phyloP scores from a whole-genome alignment of 2,888 invertebrate genomes.

The Beris chalybata region DNA sequence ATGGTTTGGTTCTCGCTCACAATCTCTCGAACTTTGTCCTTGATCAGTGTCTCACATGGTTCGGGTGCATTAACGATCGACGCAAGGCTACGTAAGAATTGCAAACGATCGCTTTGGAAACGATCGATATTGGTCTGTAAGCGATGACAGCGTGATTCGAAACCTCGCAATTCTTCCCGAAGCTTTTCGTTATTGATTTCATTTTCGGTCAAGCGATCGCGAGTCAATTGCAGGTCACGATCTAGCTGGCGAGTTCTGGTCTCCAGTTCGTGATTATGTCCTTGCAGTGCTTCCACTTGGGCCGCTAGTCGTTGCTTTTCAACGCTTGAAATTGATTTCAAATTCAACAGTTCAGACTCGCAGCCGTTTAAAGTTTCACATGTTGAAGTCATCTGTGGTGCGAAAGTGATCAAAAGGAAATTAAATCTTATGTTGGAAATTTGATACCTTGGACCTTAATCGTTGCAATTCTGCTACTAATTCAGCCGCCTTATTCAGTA shows the following conservation, averaged over 20 bases:
- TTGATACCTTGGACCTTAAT: conserved; percentile 60
- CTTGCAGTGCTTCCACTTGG: conserved; percentile 58
- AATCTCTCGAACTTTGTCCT: conserved; percentile 77
- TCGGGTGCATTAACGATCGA: conserved; percentile 67
- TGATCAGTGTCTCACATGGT: conserved; percentile 75
- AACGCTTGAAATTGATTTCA: conserved; percentile 52
- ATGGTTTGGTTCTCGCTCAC: conserved; percentile 77
- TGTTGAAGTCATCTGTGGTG: conserved; percentile 45
- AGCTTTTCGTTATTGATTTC: conserved; percentile 67
- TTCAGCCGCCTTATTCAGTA: conserved; percentile 77
- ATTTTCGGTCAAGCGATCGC: conserved; percentile 72
- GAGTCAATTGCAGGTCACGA: conserved; percentile 73
- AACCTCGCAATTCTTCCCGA: conserved; percentile 55
- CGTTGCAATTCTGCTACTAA: conserved; percentile 73
- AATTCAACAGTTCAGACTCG: conserved; percentile 52
- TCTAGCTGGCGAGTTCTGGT: conserved; percentile 74
- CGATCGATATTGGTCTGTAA: conserved; percentile 54
- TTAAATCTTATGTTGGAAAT: background rate
- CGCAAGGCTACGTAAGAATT: conserved; percentile 52
- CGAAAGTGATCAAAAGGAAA: conserved; percentile 1
- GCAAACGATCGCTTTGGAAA: conserved; percentile 53
- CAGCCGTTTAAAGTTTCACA: conserved; percentile 57
- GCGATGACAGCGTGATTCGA: conserved; percentile 55
- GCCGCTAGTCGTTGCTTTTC: conserved; percentile 77
- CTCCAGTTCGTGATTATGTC: conserved; percentile 71